Conservation (phyloP, 2,113 vertebrate genomes). For the Camelus bactrianus region DNA sequence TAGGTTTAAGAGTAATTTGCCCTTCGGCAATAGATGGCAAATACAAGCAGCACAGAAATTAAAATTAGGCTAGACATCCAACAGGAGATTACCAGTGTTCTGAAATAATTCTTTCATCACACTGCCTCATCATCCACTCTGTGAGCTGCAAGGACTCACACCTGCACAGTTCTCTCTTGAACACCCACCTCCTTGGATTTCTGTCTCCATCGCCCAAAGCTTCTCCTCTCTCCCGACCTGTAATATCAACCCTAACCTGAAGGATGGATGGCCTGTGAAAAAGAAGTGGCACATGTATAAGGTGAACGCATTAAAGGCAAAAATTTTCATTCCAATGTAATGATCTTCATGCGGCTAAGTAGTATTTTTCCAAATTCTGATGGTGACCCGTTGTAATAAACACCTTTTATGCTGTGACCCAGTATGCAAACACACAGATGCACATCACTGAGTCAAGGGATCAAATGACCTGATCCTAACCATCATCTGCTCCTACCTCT, state of each 20-base stretch:
- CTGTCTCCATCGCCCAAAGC: neutral
- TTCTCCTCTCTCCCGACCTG: neutral
- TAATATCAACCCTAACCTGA: neutral
- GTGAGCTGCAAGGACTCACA: neutral
- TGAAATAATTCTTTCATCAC: neutral
- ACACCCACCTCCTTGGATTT: neutral
- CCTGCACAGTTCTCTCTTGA: neutral
- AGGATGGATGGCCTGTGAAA: neutral
- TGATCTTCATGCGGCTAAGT: neutral
- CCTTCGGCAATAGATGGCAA: neutral
- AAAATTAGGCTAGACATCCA: neutral
- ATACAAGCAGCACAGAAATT: neutral
- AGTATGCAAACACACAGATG: neutral
- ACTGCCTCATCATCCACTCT: neutral
- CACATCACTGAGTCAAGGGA: neutral
- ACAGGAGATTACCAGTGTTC: neutral
- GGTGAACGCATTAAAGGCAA: neutral
- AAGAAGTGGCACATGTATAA: neutral
- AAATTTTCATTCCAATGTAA: neutral
- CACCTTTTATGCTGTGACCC: neutral
- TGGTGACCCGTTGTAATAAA: neutral
- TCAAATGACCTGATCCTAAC: neutral
- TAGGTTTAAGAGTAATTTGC: neutral
- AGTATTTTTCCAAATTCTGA: neutral
- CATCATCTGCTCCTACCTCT: neutral